Evolutionary conservation across 2,888 invertebrate genomes (phyloP).

Genomic region (Tribolium freemani): DNA sequence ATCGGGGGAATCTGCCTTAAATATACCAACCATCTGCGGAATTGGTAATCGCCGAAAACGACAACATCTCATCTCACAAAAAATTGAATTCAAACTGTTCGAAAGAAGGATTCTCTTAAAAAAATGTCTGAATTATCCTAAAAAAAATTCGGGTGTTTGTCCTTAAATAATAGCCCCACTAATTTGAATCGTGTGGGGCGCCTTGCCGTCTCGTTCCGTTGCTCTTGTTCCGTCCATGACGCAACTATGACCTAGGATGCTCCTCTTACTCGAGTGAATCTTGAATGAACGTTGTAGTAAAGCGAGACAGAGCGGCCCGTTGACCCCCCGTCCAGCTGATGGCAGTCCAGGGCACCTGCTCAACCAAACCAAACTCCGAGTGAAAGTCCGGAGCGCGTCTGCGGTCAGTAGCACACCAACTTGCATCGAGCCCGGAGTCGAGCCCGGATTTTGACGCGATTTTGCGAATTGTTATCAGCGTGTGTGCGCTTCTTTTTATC

Average conservation of each 20-base stretch:
- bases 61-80: no score
- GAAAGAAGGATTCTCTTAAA: no score
- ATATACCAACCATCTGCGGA: no score
- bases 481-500: constrained; percentile 3
- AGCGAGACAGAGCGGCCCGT: constrained; percentile 43
- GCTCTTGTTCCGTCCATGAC: constrained; percentile 39
- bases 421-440: constrained; percentile 58
- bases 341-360: constrained; percentile 38
- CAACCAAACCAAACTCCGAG: constrained; percentile 48
- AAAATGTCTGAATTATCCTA: no score
- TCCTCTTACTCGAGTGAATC: constrained; percentile 57
- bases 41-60: no score
- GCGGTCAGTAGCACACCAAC: constrained; percentile 66
- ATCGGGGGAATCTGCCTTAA: no score
- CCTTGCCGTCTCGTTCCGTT: constrained; percentile 19
- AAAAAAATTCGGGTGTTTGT: no score
- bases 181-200: neutral
- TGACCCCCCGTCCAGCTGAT: constrained; percentile 48
- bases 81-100: no score
- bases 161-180: no score
- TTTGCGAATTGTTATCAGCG: neutral
- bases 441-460: constrained; percentile 9
- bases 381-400: constrained; percentile 56
- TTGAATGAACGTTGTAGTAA: constrained; percentile 59
- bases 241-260: constrained; percentile 63